Percentiles rank a stretch among this genome's conserved stretches.
phyloP scores from a whole-genome alignment of 2,888 invertebrate species.

The Dyspetes luteomarginatus region DNA sequence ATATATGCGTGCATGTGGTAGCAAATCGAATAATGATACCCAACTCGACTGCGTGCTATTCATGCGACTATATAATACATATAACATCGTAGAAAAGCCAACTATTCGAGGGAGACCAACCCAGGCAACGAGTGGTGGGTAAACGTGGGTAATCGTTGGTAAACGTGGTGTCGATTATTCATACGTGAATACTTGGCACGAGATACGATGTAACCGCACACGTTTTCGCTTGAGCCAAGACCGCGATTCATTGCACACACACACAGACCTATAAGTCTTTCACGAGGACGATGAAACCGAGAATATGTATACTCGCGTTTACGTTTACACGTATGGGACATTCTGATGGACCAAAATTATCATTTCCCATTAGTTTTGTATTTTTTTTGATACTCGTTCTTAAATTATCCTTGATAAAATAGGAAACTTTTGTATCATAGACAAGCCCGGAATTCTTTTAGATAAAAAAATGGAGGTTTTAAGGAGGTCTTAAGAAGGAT shows the following conservation, averaged over 20 bases:
- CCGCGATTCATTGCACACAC: constrained; percentile 16
- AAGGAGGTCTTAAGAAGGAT: too few relatives aligned
- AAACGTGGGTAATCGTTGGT: constrained; percentile 64
- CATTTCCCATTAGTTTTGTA: not conserved
- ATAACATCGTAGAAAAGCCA: constrained; percentile 33
- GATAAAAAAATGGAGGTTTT: too few relatives aligned
- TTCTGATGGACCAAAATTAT: not conserved
- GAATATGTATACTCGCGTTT: constrained; percentile 22
- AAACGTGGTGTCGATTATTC: constrained; percentile 65
- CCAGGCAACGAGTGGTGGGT: constrained; percentile 67
- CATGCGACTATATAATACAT: not conserved
- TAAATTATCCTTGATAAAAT: too few relatives aligned
- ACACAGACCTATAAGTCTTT: not conserved
- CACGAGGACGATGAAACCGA: constrained; percentile 29
- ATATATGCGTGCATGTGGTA: not conserved
- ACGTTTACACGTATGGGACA: not conserved
- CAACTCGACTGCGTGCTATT: constrained; percentile 26
- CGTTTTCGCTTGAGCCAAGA: constrained; percentile 12
- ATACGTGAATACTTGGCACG: constrained; percentile 63
- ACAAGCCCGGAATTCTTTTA: too few relatives aligned
- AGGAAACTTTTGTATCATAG: too few relatives aligned
- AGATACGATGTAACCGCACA: constrained; percentile 37
- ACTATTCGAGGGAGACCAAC: constrained; percentile 36
- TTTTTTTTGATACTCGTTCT: not conserved
- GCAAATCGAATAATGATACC: constrained; percentile 46